Base-by-base conservation (phyloP, 1,140 invertebrate species). In the Papilio polytes region DNA sequence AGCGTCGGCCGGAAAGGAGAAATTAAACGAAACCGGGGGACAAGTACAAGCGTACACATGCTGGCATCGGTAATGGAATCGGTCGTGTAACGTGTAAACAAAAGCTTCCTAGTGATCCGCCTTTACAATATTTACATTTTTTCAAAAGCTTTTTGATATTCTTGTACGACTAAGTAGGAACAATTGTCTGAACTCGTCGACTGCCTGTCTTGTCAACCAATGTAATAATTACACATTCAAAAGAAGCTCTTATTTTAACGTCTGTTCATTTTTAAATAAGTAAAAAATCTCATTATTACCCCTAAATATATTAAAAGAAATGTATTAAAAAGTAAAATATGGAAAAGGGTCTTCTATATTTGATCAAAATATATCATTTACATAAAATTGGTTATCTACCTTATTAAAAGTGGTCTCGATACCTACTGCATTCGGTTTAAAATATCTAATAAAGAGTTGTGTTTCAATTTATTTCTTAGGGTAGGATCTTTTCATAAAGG, bases 21-120 rank as follows among this genome's bases (percentile, higher is more conserved):
- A 90, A 87, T 91, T 86, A 89, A 90, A 87, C 86, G 86, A 85
- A 87, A 86, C 20, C 56, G 72, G 86, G 83, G 87, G 88, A 87
- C 83, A 94, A 93, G 91, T 92, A 85, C 53, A 56, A 56, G 53
- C 53, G 85, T 86, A 85, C 79, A 85, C 93, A 94, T 94, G 93
- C 93, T 89, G 91, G 90, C 85, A 85, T 78, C 59, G 31, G 36
- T 66, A 78, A 77, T 26, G 51, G 20, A 46, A 78, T 66, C 15
- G 59, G 56, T 20, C 18, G 36, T 63, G 53, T 76, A 78, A 63
- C 56, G 77, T 78, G 59, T 36, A 78, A 78, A 78, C 77, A 78
- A 78, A 78, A 78, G 77, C 77, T 78, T 78, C 77, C 31, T 59
- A 63, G 12, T 22, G 10, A 10, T 41, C 18, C n/a, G 22, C 15